Evolutionary conservation across 2,888 invertebrate species (phyloP), one percentile per base, ranked within the genome.

Genomic region (Oscheius sp.): DNA sequence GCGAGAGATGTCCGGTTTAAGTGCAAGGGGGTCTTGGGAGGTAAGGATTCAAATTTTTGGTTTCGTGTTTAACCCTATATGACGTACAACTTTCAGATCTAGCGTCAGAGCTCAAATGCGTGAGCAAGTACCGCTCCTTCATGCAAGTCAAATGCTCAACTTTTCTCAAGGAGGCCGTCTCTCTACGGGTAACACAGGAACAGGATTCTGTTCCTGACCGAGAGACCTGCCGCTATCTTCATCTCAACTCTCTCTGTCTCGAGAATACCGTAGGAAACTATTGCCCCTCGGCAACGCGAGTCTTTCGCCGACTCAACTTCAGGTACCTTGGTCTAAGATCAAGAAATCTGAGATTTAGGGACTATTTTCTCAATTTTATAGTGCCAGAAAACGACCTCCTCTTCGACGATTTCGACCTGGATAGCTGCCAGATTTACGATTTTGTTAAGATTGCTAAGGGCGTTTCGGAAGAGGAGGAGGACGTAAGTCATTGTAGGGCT

Each of bases 341-440:
- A 53, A 4, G n/a, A 68, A 53, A 47, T 47, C 33, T 47, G 33
- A 21, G 59, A 74, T 81, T 75, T 71, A 76, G 84, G 35, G 84
- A 84, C 63, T 84, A 79, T 58, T 84, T 84, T 50, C 66, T 83
- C 35, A 81, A 79, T 55, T 80, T 79, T 59, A 71, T 81, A 9
- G 55, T 84, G 2, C 84, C 84, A 1, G 79, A 63, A n/a, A 77
- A 84, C 37, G 83, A 83, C 48, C 57, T 70, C 10, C 74, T 83
- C 33, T 84, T 84, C 72, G 84, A 84, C 55, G 84, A 84, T 60
- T 79, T 80, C 33, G 84, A 84, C 62, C 59, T 84, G 73, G 82
- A 84, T 59, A 73, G 71, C 60, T 84, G 84, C 62, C 81, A 83
- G 50, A 76, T 83, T 58, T 82, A 78, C 53, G 79, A 81, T 73